A percentile compares a stretch with the other conserved stretches of the same genome.
These are phyloP conservation scores for Polypedilum pembai DNA, from an alignment of 1,140 invertebrate genomes.

Conservation along the genomic window DNA sequence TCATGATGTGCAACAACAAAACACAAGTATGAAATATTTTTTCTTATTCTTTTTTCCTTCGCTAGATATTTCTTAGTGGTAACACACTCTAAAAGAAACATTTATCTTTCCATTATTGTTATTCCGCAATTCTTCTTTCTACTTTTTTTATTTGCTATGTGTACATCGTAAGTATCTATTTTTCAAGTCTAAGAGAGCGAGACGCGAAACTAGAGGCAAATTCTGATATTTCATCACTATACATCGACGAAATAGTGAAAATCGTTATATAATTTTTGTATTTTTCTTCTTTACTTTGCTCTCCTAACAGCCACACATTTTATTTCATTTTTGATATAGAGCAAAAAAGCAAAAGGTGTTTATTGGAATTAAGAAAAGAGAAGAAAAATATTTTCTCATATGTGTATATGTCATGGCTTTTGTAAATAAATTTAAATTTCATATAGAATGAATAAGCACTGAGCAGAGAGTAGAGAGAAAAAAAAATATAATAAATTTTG, in stretches of 20 bases:
- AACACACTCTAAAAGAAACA: background rate
- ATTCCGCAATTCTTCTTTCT: background rate
- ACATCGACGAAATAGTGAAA: background rate
- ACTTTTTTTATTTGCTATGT: background rate
- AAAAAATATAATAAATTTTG: background rate
- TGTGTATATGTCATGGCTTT: background rate
- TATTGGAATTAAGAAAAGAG: constrained; percentile 11
- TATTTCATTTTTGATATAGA: background rate
- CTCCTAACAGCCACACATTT: background rate
- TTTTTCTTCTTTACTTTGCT: no score
- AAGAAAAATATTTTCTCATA: background rate
- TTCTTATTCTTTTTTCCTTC: constrained; percentile 2
- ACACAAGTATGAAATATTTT: background rate
- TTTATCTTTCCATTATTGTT: background rate
- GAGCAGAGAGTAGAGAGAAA: background rate
- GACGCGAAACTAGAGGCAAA: background rate
- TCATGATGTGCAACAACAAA: background rate
- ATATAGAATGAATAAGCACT: no score
- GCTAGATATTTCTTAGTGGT: background rate
- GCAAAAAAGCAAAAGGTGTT: background rate
- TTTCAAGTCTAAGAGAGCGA: background rate
- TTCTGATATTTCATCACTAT: constrained; percentile 7
- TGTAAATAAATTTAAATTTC: no score
- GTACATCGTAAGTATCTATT: background rate
- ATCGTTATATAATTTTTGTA: background rate